Evolutionary conservation across 2,113 vertebrate species (phyloP), one percentile per base, ranked within the genome.

Genomic region (Typhlomys cinereus): DNA sequence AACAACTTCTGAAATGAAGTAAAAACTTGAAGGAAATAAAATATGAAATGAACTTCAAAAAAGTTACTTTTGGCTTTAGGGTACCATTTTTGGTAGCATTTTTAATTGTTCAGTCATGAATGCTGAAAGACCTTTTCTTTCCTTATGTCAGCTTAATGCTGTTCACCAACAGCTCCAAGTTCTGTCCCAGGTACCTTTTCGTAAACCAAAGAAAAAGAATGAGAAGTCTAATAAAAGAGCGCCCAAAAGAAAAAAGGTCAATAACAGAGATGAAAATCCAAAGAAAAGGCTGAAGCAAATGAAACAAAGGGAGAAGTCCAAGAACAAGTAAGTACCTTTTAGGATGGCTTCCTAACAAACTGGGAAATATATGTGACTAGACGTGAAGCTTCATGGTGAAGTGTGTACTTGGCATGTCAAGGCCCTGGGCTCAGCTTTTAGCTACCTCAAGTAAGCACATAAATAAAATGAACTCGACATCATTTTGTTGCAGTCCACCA

Each of bases 91-190:
- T 94, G 84, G 36, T 74, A 64, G 5, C 80, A 1, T 91, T 41
- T 96, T 88, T 90, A 88, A 46, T 90, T 92, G 50, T 93, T 89
- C 71, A 95, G 48, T 41, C 25, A 64, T 87, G 34, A 85, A 88
- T 94, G 27, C 71, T 96, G 85, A 92, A 92, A 84, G 39, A 73
- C 41, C 52, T 83, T 83, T 50, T 48, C 76, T 97, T 84, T 84
- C 2, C 66, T 95, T 91, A n/a, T 92, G 18, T 87, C 85, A 99
- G 99, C 96, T 99, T 95, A 98, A 98, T 97, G 98, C 97, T 73
- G 97, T 99, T 95, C 98, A 98, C 34, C 97, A 98, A 69, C 98
- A 99, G 87, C 96, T 99, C 78, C 98, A 96, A 92, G 96, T 95
- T 97, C 97, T 99, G 71, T 96, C 98, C 27, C 98, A 98, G 94